A percentile compares a stretch with the other conserved stretches of the same genome.
These are phyloP conservation scores for Lathronympha strigana DNA, from an alignment of 2,888 invertebrate species.

Conservation along the genomic window DNA sequence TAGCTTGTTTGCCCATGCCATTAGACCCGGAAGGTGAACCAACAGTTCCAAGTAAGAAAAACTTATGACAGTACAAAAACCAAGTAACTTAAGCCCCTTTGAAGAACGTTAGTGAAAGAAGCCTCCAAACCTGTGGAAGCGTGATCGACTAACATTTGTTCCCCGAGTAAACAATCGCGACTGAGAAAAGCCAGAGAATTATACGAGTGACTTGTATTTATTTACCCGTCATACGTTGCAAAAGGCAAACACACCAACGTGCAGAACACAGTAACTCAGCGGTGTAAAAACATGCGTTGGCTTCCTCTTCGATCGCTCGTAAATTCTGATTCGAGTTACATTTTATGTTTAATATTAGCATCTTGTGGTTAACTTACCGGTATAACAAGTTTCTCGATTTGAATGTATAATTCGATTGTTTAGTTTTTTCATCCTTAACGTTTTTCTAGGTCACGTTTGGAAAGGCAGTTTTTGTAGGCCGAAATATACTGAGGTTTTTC, in stretches of 20 bases:
- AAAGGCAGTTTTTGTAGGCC: slow-evolving; percentile 20
- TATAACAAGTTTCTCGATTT: slow-evolving; percentile 20
- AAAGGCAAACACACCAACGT: slow-evolving; percentile 25
- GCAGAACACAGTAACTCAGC: slow-evolving; percentile 28
- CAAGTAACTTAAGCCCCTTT: neutral
- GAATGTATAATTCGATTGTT: slow-evolving; percentile 35
- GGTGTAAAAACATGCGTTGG: slow-evolving; percentile 30
- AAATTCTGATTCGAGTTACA: slow-evolving; percentile 33
- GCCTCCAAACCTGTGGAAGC: slow-evolving; percentile 26
- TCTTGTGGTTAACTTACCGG: slow-evolving; percentile 29
- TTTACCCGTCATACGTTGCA: slow-evolving; percentile 39
- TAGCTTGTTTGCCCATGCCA: slow-evolving; percentile 61
- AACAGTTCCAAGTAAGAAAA: neutral
- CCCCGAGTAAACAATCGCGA: slow-evolving; percentile 29
- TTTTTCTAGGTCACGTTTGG: slow-evolving; percentile 34
- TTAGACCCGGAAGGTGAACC: slow-evolving; percentile 50
- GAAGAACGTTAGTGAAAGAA: slow-evolving; percentile 15
- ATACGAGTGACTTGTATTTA: slow-evolving; percentile 38
- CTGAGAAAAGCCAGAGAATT: slow-evolving; percentile 39
- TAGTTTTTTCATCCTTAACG: slow-evolving; percentile 12
- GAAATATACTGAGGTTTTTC: slow-evolving; percentile 17
- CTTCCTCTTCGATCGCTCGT: slow-evolving; percentile 29
- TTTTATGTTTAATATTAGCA: slow-evolving; percentile 38
- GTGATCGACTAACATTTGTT: slow-evolving; percentile 41
- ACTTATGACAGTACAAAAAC: neutral